These are phyloP conservation scores for Mythimna albipuncta DNA, from an alignment of 2,888 invertebrate genomes.

Conservation along the genomic window DNA sequence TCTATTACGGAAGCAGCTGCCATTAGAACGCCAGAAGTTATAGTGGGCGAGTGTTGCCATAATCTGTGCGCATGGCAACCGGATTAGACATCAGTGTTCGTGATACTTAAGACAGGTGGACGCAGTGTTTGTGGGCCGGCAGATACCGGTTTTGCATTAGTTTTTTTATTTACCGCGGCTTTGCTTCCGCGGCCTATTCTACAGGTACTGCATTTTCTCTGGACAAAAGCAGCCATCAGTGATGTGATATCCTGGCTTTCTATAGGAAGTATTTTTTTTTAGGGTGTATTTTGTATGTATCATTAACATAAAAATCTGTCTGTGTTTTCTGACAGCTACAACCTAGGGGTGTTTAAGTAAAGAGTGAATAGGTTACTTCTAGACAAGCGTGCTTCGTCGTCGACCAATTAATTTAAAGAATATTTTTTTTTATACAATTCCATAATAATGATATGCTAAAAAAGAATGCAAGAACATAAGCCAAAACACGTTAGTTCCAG, in stretches of 20 bases:
- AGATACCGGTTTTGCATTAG: constrained; percentile 4
- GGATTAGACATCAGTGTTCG: not conserved
- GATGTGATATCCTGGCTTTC: no score
- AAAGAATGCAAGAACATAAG: not conserved
- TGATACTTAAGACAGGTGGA: constrained; percentile 22
- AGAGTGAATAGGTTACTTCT: no score
- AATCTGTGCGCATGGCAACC: constrained; percentile 8
- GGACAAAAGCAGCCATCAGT: not conserved
- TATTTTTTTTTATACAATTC: no score
- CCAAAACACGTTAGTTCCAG: not conserved
- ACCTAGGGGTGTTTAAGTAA: no score
- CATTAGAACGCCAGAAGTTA: constrained; percentile 7
- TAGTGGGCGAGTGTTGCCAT: constrained; percentile 26
- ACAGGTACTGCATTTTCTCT: not conserved
- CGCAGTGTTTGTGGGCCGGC: not conserved
- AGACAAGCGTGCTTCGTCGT: no score
- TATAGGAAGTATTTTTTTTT: no score
- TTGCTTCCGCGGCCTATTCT: not conserved
- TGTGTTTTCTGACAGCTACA: no score
- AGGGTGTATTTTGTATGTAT: no score
- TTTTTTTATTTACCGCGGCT: not conserved
- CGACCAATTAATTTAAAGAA: no score
- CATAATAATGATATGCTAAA: not conserved
- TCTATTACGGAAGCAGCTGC: constrained; percentile 22
- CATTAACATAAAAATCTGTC: no score